Evolutionary conservation across 2,888 invertebrate species (phyloP).

Genomic region (Melinaea menophilus): DNA sequence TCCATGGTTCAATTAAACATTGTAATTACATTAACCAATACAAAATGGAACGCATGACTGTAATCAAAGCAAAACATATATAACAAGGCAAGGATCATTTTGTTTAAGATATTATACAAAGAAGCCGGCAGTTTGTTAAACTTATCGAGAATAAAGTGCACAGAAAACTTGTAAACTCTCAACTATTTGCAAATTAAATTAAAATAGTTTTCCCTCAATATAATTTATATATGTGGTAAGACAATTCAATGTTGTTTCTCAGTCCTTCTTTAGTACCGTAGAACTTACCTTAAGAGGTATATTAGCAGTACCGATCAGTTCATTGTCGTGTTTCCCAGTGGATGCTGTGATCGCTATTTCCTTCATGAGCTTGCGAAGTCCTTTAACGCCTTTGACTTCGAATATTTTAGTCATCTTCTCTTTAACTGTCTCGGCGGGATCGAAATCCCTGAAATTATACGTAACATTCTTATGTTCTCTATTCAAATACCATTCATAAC

Average conservation of each 20-base stretch:
- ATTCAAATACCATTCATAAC: neutral
- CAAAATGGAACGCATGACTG: constrained; percentile 15
- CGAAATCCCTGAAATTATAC: constrained; percentile 84
- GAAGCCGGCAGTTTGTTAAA: neutral
- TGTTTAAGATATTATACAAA: neutral
- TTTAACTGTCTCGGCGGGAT: constrained; percentile 91
- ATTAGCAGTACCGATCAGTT: constrained; percentile 93
- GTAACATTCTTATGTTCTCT: neutral
- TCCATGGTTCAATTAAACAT: constrained; percentile 6
- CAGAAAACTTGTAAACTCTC: neutral
- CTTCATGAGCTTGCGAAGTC: constrained; percentile 89
- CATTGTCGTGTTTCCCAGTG: constrained; percentile 95
- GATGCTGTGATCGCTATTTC: constrained; percentile 96
- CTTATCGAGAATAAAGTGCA: neutral
- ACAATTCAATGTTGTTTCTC: neutral
- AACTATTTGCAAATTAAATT: neutral
- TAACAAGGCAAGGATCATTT: neutral
- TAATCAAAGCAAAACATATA: constrained; percentile 20
- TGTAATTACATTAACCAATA: constrained; percentile 15
- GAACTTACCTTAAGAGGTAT: constrained; percentile 87
- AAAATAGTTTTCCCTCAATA: neutral
- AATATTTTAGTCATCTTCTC: constrained; percentile 92
- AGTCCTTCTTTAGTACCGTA: neutral
- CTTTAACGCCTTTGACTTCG: constrained; percentile 91
- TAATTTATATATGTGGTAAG: no score